These are phyloP conservation scores for Chionoecetes opilio DNA, from an alignment of 1,140 invertebrate genomes.

Conservation along the genomic window DNA sequence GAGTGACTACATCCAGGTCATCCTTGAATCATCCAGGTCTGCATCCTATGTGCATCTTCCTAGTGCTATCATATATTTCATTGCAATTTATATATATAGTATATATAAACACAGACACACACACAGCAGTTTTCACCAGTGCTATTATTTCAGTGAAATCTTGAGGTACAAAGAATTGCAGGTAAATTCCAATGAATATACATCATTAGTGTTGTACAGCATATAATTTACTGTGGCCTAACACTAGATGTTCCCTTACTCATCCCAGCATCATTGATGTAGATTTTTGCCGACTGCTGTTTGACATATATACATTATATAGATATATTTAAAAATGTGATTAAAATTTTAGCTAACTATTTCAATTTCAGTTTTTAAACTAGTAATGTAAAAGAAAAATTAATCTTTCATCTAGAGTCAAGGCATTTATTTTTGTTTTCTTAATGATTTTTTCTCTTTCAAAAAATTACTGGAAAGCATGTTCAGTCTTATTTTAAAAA, in stretches of 20 bases:
- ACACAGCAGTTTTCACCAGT: constrained; percentile 71
- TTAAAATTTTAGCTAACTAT: constrained; percentile 40
- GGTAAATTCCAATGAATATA: constrained; percentile 79
- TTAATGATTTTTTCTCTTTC: neutral
- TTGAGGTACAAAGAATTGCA: constrained; percentile 80
- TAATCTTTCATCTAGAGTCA: neutral
- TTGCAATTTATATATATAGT: constrained; percentile 33
- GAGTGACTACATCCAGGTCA: constrained; percentile 45
- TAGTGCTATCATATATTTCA: constrained; percentile 67
- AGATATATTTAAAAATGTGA: constrained; percentile 32
- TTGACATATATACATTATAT: constrained; percentile 35
- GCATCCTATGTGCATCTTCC: constrained; percentile 72
- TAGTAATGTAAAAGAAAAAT: neutral
- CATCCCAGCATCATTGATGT: constrained; percentile 52
- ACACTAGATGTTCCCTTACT: constrained; percentile 66
- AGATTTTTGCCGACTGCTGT: constrained; percentile 35
- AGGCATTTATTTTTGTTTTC: constrained; percentile 40
- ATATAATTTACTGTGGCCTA: constrained; percentile 78
- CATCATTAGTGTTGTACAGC: constrained; percentile 78
- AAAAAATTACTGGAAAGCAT: constrained; percentile 50
- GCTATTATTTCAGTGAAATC: constrained; percentile 77
- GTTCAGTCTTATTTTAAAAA: constrained; percentile 62
- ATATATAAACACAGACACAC: neutral
- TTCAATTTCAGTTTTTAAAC: constrained; percentile 42
- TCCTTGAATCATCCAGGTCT: constrained; percentile 56